Percentiles rank a stretch among this genome's conserved stretches.
Evolutionary conservation across 2,113 vertebrate species (phyloP).

Genomic region (Gulo gulo): DNA sequence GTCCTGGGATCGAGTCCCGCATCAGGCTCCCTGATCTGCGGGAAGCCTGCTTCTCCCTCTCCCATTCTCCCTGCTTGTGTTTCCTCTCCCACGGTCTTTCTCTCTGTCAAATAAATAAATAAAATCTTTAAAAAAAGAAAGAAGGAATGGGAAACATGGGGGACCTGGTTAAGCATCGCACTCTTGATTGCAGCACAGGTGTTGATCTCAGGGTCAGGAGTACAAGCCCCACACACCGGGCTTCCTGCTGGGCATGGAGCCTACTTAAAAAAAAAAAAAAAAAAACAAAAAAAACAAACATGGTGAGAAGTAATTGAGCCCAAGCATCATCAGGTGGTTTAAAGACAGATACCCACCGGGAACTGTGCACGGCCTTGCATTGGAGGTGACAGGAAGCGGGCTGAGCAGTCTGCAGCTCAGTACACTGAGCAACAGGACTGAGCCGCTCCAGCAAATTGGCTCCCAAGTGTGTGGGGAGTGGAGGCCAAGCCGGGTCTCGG

Average conservation of each 20-base stretch:
- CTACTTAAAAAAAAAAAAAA: background rate
- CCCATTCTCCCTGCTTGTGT: no score
- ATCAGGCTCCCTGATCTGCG: no score
- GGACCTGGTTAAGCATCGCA: background rate
- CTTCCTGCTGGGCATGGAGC: background rate
- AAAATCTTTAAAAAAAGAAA: no score
- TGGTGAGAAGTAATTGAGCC: background rate
- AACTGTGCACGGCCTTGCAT: accelerated
- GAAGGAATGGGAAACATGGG: background rate
- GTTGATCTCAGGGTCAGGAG: background rate
- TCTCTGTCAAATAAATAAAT: no score
- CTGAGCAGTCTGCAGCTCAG: background rate
- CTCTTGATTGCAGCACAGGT: background rate
- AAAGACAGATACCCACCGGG: background rate
- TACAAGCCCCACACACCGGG: background rate
- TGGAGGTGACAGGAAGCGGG: background rate
- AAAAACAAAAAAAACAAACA: background rate
- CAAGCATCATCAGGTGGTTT: accelerated
- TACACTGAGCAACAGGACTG: background rate
- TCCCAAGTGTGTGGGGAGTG: background rate
- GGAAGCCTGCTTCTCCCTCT: no score
- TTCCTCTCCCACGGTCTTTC: no score
- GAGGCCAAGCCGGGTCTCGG: background rate
- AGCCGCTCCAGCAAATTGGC: background rate
- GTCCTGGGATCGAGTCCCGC: no score